A percentile compares a stretch with the other conserved stretches of the same genome.
Conservation (phyloP, 2,113 vertebrate species). For the Odocoileus hemionus region DNA sequence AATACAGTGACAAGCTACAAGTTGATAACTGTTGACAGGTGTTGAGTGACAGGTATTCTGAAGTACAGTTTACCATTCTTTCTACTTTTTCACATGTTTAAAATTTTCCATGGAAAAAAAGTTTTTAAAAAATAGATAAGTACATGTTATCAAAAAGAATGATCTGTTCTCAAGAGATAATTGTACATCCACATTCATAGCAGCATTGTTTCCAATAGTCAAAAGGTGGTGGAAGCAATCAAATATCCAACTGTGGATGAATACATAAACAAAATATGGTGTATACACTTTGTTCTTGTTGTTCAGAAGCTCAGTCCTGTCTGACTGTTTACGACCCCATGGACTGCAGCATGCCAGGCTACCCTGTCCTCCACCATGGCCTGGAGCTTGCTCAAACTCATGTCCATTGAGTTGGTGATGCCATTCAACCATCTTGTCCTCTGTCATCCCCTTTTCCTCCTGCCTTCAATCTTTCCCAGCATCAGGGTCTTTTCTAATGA, state of each 20-base stretch:
- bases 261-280: not conserved
- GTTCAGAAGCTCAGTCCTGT: not conserved
- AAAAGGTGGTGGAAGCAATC: not conserved
- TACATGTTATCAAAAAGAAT: slow-evolving; percentile 17
- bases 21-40: not conserved
- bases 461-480: not conserved
- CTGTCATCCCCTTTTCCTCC: not conserved
- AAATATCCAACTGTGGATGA: not conserved
- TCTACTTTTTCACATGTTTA: slow-evolving; percentile 12
- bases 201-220: not conserved
- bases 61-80: not conserved
- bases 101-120: slow-evolving; percentile 18
- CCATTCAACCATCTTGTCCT: not conserved
- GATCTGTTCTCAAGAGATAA: not conserved
- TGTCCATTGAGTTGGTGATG: not conserved
- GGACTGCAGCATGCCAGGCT: not conserved
- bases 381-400: not conserved
- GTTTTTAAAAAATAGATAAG: not conserved
- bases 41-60: not conserved
- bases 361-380: not conserved
- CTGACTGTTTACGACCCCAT: not conserved
- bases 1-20: not conserved
- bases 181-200: not conserved
- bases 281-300: not conserved
- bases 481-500: not conserved